phyloP scores from a whole-genome alignment of 2,888 invertebrate species.

The Margaritifera margaritifera region DNA sequence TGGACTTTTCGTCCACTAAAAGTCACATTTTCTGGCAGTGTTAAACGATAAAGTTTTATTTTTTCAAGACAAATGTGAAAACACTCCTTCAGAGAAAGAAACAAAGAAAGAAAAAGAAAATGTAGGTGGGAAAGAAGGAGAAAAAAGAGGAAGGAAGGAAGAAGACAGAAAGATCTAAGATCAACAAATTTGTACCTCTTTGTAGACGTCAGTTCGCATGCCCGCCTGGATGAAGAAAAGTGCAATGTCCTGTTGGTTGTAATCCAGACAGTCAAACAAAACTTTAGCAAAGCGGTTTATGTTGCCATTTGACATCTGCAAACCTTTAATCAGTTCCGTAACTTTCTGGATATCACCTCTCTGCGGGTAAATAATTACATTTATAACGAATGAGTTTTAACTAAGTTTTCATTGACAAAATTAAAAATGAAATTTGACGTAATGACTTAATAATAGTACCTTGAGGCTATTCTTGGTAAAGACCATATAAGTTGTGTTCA shows the following conservation, averaged over 20 bases:
- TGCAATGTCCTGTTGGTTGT: conserved; percentile 45
- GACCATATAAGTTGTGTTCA: too few relatives aligned
- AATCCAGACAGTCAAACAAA: conserved; percentile 57
- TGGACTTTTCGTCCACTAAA: too few relatives aligned
- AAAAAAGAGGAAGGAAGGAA: too few relatives aligned
- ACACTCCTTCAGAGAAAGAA: too few relatives aligned
- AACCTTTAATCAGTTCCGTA: conserved; percentile 44
- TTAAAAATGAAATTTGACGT: not conserved
- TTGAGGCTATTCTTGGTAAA: too few relatives aligned
- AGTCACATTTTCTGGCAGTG: too few relatives aligned
- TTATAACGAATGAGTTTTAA: not conserved
- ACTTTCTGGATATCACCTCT: conserved; percentile 43
- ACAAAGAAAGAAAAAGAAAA: too few relatives aligned
- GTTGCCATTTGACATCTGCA: conserved; percentile 44
- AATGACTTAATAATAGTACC: not conserved
- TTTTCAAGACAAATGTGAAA: too few relatives aligned
- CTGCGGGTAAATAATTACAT: conserved; percentile 17
- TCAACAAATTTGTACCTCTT: conserved; percentile 42
- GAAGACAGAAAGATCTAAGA: too few relatives aligned
- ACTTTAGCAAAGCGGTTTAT: conserved; percentile 47
- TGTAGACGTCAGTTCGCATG: conserved; percentile 54
- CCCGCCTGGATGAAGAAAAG: conserved; percentile 54
- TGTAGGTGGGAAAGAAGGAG: too few relatives aligned
- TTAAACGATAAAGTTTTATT: too few relatives aligned
- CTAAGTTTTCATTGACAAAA: not conserved